Percentiles rank a stretch among this genome's conserved stretches.
These are phyloP conservation scores for Barypeithes pellucidus DNA, from an alignment of 2,888 invertebrate species.

Conservation along the genomic window DNA sequence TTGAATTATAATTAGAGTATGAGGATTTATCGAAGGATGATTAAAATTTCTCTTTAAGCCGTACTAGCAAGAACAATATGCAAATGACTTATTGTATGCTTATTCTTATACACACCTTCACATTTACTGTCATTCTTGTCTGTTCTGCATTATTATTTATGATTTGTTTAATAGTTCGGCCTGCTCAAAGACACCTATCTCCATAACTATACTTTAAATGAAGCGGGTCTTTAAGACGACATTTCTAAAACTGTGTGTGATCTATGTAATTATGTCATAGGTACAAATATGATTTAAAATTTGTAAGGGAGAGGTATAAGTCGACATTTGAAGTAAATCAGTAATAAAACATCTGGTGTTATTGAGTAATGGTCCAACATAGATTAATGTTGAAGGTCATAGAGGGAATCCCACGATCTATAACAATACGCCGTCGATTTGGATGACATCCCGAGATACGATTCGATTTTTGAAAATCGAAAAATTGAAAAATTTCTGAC, in stretches of 20 bases:
- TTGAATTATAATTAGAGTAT: background rate
- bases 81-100: conserved; percentile 58
- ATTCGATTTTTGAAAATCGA: no score
- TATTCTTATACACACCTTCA: conserved; percentile 59
- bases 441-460: no score
- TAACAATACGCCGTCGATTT: no score
- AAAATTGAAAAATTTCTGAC: no score
- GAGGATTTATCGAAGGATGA: conserved; percentile 9
- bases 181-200: conserved; percentile 40
- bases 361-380: background rate
- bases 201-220: conserved; percentile 43
- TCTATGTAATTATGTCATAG: conserved; percentile 24
- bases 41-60: conserved; percentile 14
- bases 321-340: background rate
- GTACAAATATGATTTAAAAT: conserved; percentile 16
- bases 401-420: no score
- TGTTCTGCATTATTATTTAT: conserved; percentile 58
- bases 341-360: background rate
- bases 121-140: conserved; percentile 57
- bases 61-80: conserved; percentile 45
- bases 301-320: background rate
- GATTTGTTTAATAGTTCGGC: conserved; percentile 52
- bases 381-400: background rate
- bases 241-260: conserved; percentile 34
- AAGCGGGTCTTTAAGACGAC: conserved; percentile 32